phyloP scores from a whole-genome alignment of 2,888 invertebrate species.

The Ptilodon capucinus region DNA sequence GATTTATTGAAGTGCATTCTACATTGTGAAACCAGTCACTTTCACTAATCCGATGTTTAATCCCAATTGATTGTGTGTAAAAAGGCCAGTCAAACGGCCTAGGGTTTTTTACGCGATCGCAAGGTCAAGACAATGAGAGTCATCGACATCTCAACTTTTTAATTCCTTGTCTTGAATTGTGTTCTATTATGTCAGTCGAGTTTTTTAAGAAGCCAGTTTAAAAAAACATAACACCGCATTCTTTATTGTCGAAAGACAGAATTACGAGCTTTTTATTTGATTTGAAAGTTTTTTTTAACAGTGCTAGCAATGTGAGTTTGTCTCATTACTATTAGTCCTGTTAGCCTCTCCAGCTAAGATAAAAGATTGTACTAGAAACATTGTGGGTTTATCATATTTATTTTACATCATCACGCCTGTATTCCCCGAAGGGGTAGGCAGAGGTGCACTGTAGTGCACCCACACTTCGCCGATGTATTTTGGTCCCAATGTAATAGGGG shows the following conservation, averaged over 20 bases:
- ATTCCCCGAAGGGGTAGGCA: no score
- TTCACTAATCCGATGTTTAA: neutral
- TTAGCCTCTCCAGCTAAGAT: no score
- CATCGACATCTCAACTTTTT: slow-evolving; percentile 12
- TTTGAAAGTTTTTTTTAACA: no score
- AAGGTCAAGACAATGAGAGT: slow-evolving; percentile 19
- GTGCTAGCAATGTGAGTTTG: no score
- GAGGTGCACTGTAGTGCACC: no score
- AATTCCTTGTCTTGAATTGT: neutral
- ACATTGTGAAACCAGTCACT: neutral
- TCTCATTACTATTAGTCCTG: no score
- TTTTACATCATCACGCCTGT: no score
- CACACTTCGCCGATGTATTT: no score
- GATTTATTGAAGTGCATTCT: neutral
- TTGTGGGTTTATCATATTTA: no score
- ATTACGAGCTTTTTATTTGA: no score
- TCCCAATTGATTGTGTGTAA: neutral
- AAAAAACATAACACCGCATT: neutral
- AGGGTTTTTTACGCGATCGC: slow-evolving; percentile 1
- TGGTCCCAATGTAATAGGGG: no score
- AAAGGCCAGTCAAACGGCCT: neutral
- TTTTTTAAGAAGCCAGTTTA: neutral
- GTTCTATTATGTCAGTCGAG: neutral
- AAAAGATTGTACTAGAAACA: no score
- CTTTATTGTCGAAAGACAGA: neutral